Evolutionary conservation across 2,113 vertebrate species (phyloP).

Genomic region (Cyrtonyx montezumae): DNA sequence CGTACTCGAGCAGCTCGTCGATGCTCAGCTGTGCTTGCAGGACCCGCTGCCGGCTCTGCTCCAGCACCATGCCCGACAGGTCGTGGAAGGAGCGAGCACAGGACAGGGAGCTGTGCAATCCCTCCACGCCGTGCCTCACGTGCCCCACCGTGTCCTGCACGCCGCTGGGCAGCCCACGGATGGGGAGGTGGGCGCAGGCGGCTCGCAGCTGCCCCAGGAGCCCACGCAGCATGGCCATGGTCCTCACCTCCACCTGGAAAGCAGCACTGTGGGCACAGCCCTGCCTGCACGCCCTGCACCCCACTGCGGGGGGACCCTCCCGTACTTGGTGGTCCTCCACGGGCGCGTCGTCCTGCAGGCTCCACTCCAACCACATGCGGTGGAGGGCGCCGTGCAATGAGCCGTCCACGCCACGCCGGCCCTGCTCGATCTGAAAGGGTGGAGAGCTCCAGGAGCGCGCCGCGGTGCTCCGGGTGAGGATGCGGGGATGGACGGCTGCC

Average conservation of each 20-base stretch:
- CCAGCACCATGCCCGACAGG: constrained; percentile 79
- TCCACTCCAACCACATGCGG: constrained; percentile 84
- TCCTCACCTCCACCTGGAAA: constrained; percentile 69
- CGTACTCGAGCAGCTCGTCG: constrained; percentile 84
- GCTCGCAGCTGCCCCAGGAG: constrained; percentile 82
- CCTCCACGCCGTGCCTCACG: constrained; percentile 77
- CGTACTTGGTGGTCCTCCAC: background rate
- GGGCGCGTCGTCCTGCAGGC: background rate
- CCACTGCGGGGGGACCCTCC: too few relatives aligned
- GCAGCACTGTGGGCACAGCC: rapidly evolving
- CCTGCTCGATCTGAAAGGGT: constrained; percentile 27
- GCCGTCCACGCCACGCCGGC: constrained; percentile 59
- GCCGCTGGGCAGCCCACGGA: constrained; percentile 79
- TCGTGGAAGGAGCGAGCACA: constrained; percentile 71
- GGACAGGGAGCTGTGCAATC: constrained; percentile 80
- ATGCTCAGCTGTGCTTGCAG: constrained; percentile 81
- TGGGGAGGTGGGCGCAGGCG: constrained; percentile 75
- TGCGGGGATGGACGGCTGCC: rapidly evolving
- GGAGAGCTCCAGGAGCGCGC: background rate
- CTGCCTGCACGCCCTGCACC: background rate
- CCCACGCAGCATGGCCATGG: constrained; percentile 79
- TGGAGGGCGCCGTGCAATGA: constrained; percentile 66
- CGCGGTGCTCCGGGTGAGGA: rapidly evolving
- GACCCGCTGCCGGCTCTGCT: constrained; percentile 79
- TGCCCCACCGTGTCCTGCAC: constrained; percentile 85